Evolutionary conservation across 2,888 invertebrate genomes (phyloP).

Genomic region (Zaprionus bogoriensis): DNA sequence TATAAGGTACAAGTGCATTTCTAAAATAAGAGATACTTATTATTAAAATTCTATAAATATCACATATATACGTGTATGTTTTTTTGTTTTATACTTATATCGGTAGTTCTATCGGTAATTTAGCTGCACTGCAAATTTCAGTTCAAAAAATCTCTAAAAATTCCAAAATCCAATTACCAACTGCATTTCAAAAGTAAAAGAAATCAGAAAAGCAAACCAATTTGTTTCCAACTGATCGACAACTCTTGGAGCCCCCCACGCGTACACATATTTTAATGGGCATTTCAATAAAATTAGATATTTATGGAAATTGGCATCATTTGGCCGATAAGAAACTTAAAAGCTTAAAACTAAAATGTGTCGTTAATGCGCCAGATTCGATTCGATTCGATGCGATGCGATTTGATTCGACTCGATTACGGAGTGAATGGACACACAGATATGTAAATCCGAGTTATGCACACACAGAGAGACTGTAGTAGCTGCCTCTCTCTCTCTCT

Average conservation of each 20-base stretch:
- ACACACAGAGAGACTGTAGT: too few species aligned
- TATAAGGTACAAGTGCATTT: too few species aligned
- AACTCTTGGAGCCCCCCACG: slow-evolving; percentile 1
- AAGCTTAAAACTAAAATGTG: slow-evolving; percentile 75
- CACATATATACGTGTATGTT: too few species aligned
- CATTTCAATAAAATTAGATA: slow-evolving; percentile 76
- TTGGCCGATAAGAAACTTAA: slow-evolving; percentile 66
- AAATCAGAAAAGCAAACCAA: background rate
- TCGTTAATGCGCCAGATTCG: slow-evolving; percentile 69
- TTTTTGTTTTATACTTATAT: too few species aligned
- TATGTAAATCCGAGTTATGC: slow-evolving; percentile 30
- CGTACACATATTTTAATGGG: slow-evolving; percentile 51
- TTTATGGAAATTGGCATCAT: slow-evolving; percentile 71
- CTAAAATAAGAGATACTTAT: too few species aligned
- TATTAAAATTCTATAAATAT: too few species aligned
- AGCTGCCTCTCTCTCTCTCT: too few species aligned
- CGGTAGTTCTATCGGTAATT: too few species aligned
- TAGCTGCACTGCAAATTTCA: too few species aligned
- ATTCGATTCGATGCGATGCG: slow-evolving; percentile 45
- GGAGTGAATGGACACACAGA: slow-evolving; percentile 26
- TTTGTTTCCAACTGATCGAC: background rate
- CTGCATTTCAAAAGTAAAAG: too few species aligned
- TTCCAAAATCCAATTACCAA: too few species aligned
- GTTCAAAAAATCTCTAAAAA: too few species aligned
- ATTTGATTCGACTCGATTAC: slow-evolving; percentile 25